These are phyloP conservation scores for Excalfactoria chinensis DNA, from an alignment of 2,113 vertebrate species.

Conservation along the genomic window DNA sequence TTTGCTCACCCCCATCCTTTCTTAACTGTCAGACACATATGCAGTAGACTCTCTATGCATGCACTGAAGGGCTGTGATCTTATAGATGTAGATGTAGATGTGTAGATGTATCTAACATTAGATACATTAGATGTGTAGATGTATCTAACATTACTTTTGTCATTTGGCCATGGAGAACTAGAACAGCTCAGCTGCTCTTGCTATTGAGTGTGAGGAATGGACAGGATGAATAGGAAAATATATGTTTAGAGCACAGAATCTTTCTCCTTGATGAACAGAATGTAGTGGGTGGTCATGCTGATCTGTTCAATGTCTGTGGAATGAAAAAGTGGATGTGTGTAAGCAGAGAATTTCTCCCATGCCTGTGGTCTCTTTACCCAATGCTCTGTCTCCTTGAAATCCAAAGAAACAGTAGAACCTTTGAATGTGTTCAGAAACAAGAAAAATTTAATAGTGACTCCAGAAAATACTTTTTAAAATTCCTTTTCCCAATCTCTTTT, in stretches of 20 bases:
- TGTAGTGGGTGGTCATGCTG: accelerated
- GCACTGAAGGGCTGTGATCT: background rate
- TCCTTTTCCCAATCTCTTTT: background rate
- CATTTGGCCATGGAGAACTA: background rate
- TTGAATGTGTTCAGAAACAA: background rate
- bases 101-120: background rate
- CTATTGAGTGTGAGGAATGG: background rate
- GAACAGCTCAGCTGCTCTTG: accelerated
- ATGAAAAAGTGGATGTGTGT: background rate
- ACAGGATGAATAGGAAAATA: background rate
- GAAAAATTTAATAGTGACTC: background rate
- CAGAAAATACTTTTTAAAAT: background rate
- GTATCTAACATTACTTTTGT: background rate
- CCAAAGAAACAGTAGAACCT: background rate
- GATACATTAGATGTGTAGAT: too few species aligned
- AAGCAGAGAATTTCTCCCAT: background rate
- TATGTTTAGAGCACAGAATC: background rate
- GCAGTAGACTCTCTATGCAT: background rate
- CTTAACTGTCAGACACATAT: background rate
- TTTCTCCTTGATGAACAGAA: background rate
- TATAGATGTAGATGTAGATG: accelerated
- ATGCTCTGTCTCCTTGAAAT: background rate
- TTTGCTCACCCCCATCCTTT: background rate
- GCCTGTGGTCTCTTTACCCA: background rate
- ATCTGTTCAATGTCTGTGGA: background rate